A percentile compares a stretch with the other conserved stretches of the same genome.
Conservation (phyloP, 2,888 invertebrate species). For the Prosapia bicincta region DNA sequence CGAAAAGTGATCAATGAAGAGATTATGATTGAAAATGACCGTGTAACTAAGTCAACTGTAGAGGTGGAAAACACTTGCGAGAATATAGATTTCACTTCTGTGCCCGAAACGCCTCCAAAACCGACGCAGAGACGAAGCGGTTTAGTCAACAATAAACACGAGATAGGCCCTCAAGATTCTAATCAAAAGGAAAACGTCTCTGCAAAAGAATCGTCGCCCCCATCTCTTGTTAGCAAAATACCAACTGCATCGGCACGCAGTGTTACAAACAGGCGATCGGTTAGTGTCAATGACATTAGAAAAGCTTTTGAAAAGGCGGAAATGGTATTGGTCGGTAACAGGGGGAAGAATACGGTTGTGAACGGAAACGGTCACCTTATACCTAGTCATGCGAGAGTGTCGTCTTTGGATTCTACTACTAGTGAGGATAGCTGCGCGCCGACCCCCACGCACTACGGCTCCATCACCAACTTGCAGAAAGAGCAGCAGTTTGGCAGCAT, state of each 20-base stretch:
- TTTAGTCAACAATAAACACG: slow-evolving; percentile 6
- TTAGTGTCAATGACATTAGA: slow-evolving; percentile 56
- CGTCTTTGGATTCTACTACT: slow-evolving; percentile 54
- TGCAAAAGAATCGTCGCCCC: slow-evolving; percentile 13
- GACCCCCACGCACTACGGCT: slow-evolving; percentile 43
- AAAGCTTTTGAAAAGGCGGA: slow-evolving; percentile 55
- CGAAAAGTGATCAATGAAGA: not conserved
- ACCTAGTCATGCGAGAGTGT: slow-evolving; percentile 49
- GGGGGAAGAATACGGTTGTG: slow-evolving; percentile 20
- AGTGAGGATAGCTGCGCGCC: slow-evolving; percentile 48
- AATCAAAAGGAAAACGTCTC: slow-evolving; percentile 11
- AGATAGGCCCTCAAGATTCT: not conserved
- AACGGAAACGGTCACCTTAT: slow-evolving; percentile 33
- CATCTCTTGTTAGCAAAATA: slow-evolving; percentile 17
- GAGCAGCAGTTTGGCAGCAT: slow-evolving; percentile 54
- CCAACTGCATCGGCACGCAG: slow-evolving; percentile 7
- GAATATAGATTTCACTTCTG: not conserved
- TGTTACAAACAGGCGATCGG: slow-evolving; percentile 40
- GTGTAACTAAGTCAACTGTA: not conserved
- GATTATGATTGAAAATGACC: not conserved
- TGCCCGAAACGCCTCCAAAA: not conserved
- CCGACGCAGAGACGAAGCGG: slow-evolving; percentile 11
- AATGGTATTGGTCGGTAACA: slow-evolving; percentile 38
- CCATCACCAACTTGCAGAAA: slow-evolving; percentile 45
- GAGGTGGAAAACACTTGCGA: not conserved